Evolutionary conservation across 1,140 invertebrate species (phyloP), one percentile per base, ranked within the genome.

Genomic region (Drosophila arizonae): DNA sequence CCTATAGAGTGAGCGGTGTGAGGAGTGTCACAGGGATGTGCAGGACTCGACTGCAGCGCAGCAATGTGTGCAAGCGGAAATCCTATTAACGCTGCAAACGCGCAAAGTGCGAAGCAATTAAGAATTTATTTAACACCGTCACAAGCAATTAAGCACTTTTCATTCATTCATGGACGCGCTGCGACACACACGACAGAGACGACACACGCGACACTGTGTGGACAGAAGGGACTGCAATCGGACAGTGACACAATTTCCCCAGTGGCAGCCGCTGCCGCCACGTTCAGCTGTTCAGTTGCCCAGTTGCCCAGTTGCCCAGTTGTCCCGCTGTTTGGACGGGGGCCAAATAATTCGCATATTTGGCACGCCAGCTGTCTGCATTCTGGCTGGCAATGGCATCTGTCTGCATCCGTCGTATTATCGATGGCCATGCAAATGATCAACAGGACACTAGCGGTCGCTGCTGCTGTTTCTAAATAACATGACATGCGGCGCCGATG

Each of bases 81-180:
- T 90, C 82, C 88, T 88, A 90, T 90, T 90, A 90, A 87, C 80
- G 79, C 70, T 88, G 88, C 84, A 90, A 90, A 81, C 88, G 86
- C 87, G 90, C 84, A 91, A 90, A 91, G 90, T 91, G 90, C 90
- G 89, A 91, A 91, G 82, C 90, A 87, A 91, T 91, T 91, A 91
- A 91, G 90, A 91, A 91, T 90, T 90, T 91, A 91, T 91, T 91
- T 90, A 91, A 91, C 87, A 84, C 90, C 89, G 82, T 91, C 90
- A 91, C 90, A 90, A 91, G 90, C 90, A 91, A 91, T 91, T 90
- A 91, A 90, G 86, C 90, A 84, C 86, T 91, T 90, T 90, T 89
- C 86, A 89, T 90, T 89, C 85, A 89, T 89, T 88, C 84, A 88
- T 77, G 82, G 67, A 30, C 51, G 60, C 60, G 60, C 54, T 36